Conservation (phyloP, 2,888 invertebrate genomes). For the Phrixothrix hirtus region DNA sequence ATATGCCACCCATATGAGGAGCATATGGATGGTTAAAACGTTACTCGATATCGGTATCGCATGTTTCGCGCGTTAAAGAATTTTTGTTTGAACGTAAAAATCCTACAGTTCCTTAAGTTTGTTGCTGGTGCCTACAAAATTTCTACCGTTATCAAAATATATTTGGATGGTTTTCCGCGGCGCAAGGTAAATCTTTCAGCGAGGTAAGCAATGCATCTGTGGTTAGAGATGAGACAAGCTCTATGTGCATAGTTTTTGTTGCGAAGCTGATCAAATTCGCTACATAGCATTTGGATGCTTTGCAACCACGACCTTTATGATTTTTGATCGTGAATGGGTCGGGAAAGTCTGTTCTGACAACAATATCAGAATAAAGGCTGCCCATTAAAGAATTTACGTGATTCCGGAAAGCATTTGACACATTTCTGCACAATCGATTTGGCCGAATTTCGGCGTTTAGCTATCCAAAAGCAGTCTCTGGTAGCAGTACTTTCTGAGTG, state of each 20-base stretch:
- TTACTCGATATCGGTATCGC: slow-evolving; percentile 23
- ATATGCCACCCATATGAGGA: slow-evolving; percentile 36
- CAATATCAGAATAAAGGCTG: too few relatives aligned
- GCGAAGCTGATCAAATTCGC: background rate
- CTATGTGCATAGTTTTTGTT: background rate
- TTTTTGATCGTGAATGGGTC: background rate
- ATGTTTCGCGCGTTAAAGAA: background rate
- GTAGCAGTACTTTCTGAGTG: too few relatives aligned
- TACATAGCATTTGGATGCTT: background rate
- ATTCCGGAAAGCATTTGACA: too few relatives aligned
- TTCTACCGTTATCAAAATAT: too few relatives aligned
- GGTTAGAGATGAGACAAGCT: background rate
- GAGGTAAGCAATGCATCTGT: slow-evolving; percentile 1
- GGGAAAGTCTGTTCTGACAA: too few relatives aligned
- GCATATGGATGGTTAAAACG: slow-evolving; percentile 32
- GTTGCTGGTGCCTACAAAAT: too few relatives aligned
- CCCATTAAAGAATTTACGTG: too few relatives aligned
- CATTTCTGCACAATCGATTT: too few relatives aligned
- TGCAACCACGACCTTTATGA: background rate
- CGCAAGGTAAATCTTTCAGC: too few relatives aligned
- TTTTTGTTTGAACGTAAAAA: background rate
- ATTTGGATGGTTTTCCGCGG: background rate
- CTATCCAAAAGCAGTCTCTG: too few relatives aligned
- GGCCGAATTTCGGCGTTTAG: too few relatives aligned
- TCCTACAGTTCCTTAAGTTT: too few relatives aligned